Conservation (phyloP, 2,888 invertebrate species). For the Drosophila bunnanda region DNA sequence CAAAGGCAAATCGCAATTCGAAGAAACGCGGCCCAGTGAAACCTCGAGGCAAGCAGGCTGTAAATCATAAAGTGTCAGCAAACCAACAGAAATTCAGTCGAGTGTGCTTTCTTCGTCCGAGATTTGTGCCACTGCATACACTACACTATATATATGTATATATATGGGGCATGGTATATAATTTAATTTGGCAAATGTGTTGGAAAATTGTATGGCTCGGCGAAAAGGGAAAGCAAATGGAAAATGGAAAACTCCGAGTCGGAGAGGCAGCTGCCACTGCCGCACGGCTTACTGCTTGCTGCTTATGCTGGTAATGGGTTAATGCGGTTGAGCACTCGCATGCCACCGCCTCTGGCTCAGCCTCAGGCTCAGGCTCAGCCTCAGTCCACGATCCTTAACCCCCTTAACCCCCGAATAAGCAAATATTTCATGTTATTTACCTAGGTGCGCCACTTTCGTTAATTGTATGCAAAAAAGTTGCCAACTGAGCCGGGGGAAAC, state of each 20-base stretch:
- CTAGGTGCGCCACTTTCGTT: slow-evolving; percentile 79
- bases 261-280: slow-evolving; percentile 47
- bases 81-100: slow-evolving; percentile 56
- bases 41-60: slow-evolving; percentile 37
- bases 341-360: slow-evolving; percentile 9
- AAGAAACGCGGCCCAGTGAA: slow-evolving; percentile 44
- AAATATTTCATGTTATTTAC: slow-evolving; percentile 68
- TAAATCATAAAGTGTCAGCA: slow-evolving; percentile 73
- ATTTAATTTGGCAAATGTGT: slow-evolving; percentile 80
- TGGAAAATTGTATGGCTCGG: slow-evolving; percentile 75
- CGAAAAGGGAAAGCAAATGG: slow-evolving; percentile 51
- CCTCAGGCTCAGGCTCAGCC: slow-evolving; percentile 3
- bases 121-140: slow-evolving; percentile 52
- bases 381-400: slow-evolving; percentile 15
- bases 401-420: slow-evolving; percentile 20
- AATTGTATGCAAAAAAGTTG: slow-evolving; percentile 81
- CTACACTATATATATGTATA: not conserved
- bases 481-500: slow-evolving; percentile 54
- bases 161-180: slow-evolving; percentile 54
- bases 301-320: slow-evolving; percentile 67
- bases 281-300: slow-evolving; percentile 47
- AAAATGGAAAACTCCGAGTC: slow-evolving; percentile 43
- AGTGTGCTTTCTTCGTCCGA: slow-evolving; percentile 66
- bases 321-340: slow-evolving; percentile 66
- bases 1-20: not conserved